Evolutionary conservation across 2,797 vertebrate species (phyloP), one percentile per base, ranked within the genome.

Genomic region (Balearica regulorum): DNA sequence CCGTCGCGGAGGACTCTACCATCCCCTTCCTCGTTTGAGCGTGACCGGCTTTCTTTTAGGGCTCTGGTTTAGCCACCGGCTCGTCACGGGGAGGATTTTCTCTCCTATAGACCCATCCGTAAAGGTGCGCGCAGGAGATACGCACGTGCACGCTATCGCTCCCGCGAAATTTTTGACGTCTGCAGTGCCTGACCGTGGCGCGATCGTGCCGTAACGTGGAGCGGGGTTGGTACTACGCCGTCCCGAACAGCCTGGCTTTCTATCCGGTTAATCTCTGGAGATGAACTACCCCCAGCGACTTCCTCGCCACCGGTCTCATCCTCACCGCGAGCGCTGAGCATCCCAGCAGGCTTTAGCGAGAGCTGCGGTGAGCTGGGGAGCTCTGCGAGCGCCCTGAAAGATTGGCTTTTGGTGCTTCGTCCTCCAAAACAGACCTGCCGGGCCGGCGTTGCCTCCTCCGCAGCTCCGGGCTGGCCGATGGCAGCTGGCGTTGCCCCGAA

Each of bases 91-190:
- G 49, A 26, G 29, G 75, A 2, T 33, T 35, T 55, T 41, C 66
- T 7, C 39, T 54, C 55, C 37, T 14, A 0, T 4, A 6, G 64
- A 19, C 3, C 2, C 16, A 17, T 58, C 28, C 16, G 1, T 48
- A 19, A 16, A 22, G 1, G 16, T 3, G 16, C 6, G 12, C 3
- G 55, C 12, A 11, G 55, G 21, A 33, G 16, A n/a, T 5, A 5
- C 1, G 2, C 28, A 4, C 1, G 1, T 7, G 24, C 22, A 2
- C 13, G 5, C 46, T 51, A 7, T 25, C 3, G 1, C 46, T 35
- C 20, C 55, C 3, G 2, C 13, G 16, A 14, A 31, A 28, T 37
- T 14, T 55, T 39, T 1, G 1, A 33, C 1, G 3, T 18, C 43
- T 11, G 24, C 22, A 2, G 28, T 3, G 21, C 39, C 46, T 7